Base-by-base conservation (phyloP, 1,140 invertebrate genomes). In the Diachasmimorpha longicaudata region DNA sequence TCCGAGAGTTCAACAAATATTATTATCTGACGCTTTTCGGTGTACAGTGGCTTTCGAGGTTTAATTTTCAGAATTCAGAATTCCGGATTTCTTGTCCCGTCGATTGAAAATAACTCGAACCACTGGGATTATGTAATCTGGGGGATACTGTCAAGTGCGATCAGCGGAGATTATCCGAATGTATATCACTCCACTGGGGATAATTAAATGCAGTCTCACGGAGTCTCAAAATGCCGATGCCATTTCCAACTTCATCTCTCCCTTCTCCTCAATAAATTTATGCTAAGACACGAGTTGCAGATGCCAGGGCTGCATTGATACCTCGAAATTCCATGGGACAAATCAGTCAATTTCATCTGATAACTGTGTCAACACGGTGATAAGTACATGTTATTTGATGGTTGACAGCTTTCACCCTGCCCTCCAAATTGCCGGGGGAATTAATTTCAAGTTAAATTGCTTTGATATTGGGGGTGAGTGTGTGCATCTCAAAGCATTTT, bases 171-270 rank as follows among this genome's bases (percentile, higher is more conserved):
- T 63, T 63, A 63, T 63, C 58, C 58, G 19, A 19, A 23, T 55
- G 48, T 71, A 71, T 71, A 48, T 71, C 39, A 14, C n/a, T 52
- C 58, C 58, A 19, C 58, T 63, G 58, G 58, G 23, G 21, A 71
- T 71, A 52, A 71, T 71, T 71, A 46, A 71, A 71, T 48, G 39
- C 39, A 71, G 19, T 46, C 23, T 69, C 44, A 48, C 39, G 69
- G 44, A 71, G 37, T 52, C 23, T 71, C 39, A 23, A 71, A 71
- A 71, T 48, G 44, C 31, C 58, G 23, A 23, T 25, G 21, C 58
- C 44, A 71, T 71, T 46, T 46, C 44, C 42, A 23, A 10, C 42
- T 14, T 63, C 44, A 48, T 71, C 69, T 71, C 19, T 9, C 25
- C 36, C 23, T 71, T 48, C 23, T 71, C 23, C 67, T 1, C 14